Evolutionary conservation across 2,888 invertebrate genomes (phyloP), one percentile per base, ranked within the genome.

Genomic region (Erpobdella octoculata): DNA sequence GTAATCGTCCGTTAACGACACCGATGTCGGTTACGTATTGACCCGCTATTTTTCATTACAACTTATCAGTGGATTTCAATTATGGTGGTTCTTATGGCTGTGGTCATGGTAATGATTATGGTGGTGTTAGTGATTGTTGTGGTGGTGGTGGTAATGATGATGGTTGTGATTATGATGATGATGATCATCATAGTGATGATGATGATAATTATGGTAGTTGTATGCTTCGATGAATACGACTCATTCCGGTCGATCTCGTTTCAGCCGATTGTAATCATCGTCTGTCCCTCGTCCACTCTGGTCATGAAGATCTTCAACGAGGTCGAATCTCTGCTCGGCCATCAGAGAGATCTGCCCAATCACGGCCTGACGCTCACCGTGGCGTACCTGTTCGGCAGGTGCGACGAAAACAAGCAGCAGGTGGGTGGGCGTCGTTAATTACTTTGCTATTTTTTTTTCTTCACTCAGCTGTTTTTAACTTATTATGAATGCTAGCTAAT

Each of bases 261-360:
- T n/a, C 8, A 62, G 31, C 69, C 69, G 2, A 33, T 53, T 1
- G 69, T 33, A 8, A 69, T 69, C 35, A 69, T 69, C 18, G n/a
- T 69, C 4, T 69, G 69, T 25, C 69, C 69, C 1, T 48, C 69
- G 2, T 41, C 25, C 21, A 35, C 28, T 2, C 31, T 53, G 15
- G 58, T 58, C 25, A 9, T 33, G 18, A 21, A 2, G 36, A 58
- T 69, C 15, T 35, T 21, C 35, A 58, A 25, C 33, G 58, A 69
- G 28, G 25, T 69, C 12, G 31, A 28, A 5, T 58, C 69, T 3
- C 33, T 69, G 18, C 35, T 69, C 18, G 28, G 28, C 15, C 53
- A 69, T 31, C 69, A 69, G 31, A 33, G 15, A 12, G 58, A 69
- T n/a, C 69, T 69, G 4, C 58, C 69, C 5, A 69, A 69, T 31